A percentile compares a stretch with the other conserved stretches of the same genome.
Evolutionary conservation across 1,140 invertebrate genomes (phyloP).

Genomic region (Lucilia cuprina): DNA sequence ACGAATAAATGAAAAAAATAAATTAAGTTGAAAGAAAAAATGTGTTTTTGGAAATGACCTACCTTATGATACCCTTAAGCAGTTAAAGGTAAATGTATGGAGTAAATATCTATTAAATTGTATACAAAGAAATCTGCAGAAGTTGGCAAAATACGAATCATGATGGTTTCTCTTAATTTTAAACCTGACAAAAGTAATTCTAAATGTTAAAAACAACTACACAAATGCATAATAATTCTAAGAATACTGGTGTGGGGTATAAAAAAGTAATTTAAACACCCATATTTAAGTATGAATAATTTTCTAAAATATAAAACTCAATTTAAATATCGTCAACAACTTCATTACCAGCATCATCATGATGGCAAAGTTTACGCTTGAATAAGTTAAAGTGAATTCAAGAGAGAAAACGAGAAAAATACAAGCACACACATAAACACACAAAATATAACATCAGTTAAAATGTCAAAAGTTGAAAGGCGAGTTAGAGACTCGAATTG

Average conservation of each 20-base stretch:
- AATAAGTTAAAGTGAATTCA: neutral
- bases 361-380: neutral
- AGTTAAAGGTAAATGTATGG: too few species aligned
- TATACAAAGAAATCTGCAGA: too few species aligned
- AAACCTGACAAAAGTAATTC: too few species aligned
- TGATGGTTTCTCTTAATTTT: too few species aligned
- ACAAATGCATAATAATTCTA: neutral
- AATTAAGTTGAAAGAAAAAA: too few species aligned
- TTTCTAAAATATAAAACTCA: slow-evolving; percentile 10
- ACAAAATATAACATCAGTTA: neutral
- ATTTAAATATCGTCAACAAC: neutral
- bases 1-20: too few species aligned
- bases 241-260: neutral
- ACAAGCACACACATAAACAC: neutral
- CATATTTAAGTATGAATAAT: slow-evolving; percentile 5
- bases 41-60: too few species aligned
- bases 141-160: too few species aligned
- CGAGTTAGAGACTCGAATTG: neutral
- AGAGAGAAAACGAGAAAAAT: neutral
- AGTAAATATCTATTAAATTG: too few species aligned
- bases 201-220: too few species aligned
- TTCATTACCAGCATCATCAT: neutral
- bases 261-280: neutral
- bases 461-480: slow-evolving; percentile 4
- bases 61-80: too few species aligned